Evolutionary conservation across 2,888 invertebrate species (phyloP), one percentile per base, ranked within the genome.

Genomic region (Dioctria linearis): DNA sequence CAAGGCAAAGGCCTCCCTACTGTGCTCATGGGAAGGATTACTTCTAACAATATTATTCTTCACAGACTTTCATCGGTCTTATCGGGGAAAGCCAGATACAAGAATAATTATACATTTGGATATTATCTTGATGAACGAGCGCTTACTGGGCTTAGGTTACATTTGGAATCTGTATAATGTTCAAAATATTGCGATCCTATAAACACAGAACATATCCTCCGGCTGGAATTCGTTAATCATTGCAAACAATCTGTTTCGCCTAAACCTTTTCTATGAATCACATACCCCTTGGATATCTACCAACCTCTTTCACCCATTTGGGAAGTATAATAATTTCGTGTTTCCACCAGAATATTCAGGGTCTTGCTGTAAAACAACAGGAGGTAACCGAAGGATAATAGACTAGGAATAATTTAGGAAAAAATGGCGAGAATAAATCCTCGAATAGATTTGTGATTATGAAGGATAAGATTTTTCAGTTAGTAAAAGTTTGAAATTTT

Each of bases 221-320:
- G 69, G 49, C 51, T 49, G 69, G 11, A 69, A 69, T 69, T 69
- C 69, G 69, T 69, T 69, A 69, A 69, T 69, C 69, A 69, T 69
- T 69, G 51, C 51, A 9, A 69, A 51, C 69, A 69, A 54, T 54
- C 54, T 54, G 54, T 54, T n/a, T 54, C 6, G 11, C 54, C 54
- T 25, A 25, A 25, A 25, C 25, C 25, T 25, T 25, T 25, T 25
- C 25, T 25, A 25, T 2, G 25, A 25, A 25, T 25, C 25, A 25
- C 25, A 25, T 2, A n/a, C n/a, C n/a, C n/a, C n/a, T n/a, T n/a
- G n/a, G n/a, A 25, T 25, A 25, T 2, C 1, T 25, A 25, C 25
- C 25, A 25, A 2, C 25, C 2, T 25, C 25, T 25, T 25, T 25
- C 25, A 25, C 25, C 25, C 25, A 0, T 0, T 25, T 25, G 25